These are phyloP conservation scores for Zeus faber DNA, from an alignment of 2,113 vertebrate genomes.

Conservation along the genomic window DNA sequence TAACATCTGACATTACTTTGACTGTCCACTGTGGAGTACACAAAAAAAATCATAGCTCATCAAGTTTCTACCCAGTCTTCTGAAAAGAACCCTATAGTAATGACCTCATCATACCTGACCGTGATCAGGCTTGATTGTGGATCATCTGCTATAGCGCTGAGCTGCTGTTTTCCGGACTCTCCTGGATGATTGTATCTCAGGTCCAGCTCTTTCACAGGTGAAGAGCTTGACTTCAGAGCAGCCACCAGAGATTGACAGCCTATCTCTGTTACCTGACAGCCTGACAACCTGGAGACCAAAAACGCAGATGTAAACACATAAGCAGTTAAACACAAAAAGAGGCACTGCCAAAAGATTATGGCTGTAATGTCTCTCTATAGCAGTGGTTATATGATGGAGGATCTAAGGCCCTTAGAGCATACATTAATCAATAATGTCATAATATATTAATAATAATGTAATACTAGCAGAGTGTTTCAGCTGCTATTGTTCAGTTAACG, in stretches of 20 bases:
- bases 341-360: too few relatives aligned
- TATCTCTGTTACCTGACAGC: slow-evolving; percentile 39
- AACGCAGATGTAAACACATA: background rate
- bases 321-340: too few relatives aligned
- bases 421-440: too few relatives aligned
- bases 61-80: background rate
- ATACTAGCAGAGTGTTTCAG: too few relatives aligned
- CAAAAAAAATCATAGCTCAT: too few relatives aligned
- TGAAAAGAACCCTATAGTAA: background rate
- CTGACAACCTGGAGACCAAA: slow-evolving; percentile 25
- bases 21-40: too few relatives aligned
- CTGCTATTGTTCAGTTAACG: too few relatives aligned
- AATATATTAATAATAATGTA: too few relatives aligned
- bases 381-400: too few relatives aligned
- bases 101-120: slow-evolving; percentile 21
- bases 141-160: background rate
- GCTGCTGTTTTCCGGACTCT: fast-evolving
- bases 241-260: slow-evolving; percentile 29
- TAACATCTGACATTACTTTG: too few relatives aligned
- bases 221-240: fast-evolving
- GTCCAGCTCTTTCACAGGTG: slow-evolving; percentile 32
- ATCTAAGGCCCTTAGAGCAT: too few relatives aligned
- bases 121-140: slow-evolving; percentile 5
- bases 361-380: too few relatives aligned
- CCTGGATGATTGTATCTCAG: slow-evolving; percentile 47